Evolutionary conservation across 2,113 vertebrate species (phyloP).

Genomic region (Centropus unirufus): DNA sequence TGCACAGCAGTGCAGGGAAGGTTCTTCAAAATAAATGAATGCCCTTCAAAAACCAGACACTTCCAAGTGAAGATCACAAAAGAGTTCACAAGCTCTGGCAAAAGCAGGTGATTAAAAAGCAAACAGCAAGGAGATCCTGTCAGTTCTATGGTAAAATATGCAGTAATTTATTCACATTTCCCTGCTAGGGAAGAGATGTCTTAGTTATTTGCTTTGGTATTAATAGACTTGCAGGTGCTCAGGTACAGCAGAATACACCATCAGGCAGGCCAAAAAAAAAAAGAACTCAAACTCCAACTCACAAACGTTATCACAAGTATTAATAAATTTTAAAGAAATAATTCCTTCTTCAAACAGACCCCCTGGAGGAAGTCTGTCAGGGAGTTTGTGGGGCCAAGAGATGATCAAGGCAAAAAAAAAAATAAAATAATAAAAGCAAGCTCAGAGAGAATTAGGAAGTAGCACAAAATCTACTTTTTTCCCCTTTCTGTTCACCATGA

Average conservation of each 20-base stretch:
- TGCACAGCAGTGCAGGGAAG: rapidly evolving
- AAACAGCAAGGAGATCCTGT: neutral
- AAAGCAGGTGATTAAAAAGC: neutral
- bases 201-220: neutral
- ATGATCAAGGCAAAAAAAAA: neutral
- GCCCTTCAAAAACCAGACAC: neutral
- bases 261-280: neutral
- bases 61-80: neutral
- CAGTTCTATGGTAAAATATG: neutral
- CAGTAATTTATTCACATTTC: neutral
- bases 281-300: neutral
- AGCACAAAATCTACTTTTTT: neutral
- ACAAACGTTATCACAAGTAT: neutral
- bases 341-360: neutral
- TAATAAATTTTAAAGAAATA: neutral
- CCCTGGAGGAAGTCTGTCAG: neutral
- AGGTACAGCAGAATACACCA: rapidly evolving
- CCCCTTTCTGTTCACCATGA: neutral
- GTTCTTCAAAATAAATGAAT: neutral
- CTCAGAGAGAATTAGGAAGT: neutral
- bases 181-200: neutral
- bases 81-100: neutral
- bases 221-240: neutral
- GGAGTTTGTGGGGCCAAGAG: neutral
- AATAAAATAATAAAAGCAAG: neutral